Conservation (phyloP, 2,797 vertebrate species). For the Borostomias antarcticus region DNA sequence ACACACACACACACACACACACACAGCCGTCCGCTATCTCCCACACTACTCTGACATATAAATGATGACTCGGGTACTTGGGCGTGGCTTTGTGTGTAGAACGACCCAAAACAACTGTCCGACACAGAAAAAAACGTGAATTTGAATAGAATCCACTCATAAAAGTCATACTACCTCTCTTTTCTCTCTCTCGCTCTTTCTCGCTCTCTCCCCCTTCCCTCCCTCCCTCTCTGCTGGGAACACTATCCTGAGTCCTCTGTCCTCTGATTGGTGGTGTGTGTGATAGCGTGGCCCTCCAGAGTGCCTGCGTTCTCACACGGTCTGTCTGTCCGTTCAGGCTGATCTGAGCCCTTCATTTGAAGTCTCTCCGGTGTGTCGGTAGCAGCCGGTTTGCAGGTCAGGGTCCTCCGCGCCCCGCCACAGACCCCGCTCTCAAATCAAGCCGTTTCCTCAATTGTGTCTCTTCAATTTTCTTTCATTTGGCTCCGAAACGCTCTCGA, state of each 20-base stretch:
- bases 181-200: no score
- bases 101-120: no score
- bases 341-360: slow-evolving; percentile 18
- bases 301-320: slow-evolving; percentile 38
- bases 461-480: no score
- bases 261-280: slow-evolving; percentile 39
- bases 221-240: slow-evolving; percentile 1
- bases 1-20: slow-evolving; percentile 11
- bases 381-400: neutral
- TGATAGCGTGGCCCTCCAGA: slow-evolving; percentile 28
- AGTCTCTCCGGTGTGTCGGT: slow-evolving; percentile 1
- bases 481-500: no score
- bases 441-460: no score
- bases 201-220: no score
- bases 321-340: slow-evolving; percentile 8
- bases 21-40: slow-evolving; percentile 6
- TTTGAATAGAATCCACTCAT: no score
- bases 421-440: no score
- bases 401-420: neutral
- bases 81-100: no score
- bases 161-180: neutral
- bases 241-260: slow-evolving; percentile 26
- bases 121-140: no score
- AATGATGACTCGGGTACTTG: no score
- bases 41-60: neutral